phyloP scores from a whole-genome alignment of 2,113 vertebrate genomes.

The Eclectus roratus region DNA sequence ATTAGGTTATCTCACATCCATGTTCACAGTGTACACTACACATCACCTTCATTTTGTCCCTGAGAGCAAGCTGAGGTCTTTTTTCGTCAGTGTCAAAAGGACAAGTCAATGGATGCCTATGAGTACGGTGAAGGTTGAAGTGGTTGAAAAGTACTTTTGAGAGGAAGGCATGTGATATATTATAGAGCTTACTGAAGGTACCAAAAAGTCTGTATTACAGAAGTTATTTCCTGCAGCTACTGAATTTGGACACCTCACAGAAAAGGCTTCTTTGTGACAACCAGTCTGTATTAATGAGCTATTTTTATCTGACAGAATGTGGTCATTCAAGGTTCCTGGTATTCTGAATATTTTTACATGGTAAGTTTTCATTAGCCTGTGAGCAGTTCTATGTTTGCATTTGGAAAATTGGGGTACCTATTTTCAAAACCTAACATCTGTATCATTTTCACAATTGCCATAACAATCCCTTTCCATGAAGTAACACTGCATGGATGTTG shows the following conservation, averaged over 20 bases:
- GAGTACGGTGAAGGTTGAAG: neutral
- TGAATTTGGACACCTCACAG: neutral
- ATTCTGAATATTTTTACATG: conserved; percentile 44
- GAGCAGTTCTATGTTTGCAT: conserved; percentile 38
- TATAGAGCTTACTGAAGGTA: neutral
- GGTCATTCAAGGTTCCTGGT: conserved; percentile 33
- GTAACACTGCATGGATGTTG: neutral
- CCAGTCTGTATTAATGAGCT: conserved; percentile 33
- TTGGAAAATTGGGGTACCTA: conserved; percentile 10
- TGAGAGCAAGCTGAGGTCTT: neutral
- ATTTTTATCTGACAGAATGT: conserved; percentile 44
- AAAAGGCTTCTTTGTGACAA: conserved; percentile 39
- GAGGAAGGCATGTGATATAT: neutral
- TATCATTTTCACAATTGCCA: conserved; percentile 44
- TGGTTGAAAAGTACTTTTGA: neutral
- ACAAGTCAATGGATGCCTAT: neutral
- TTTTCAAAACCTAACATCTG: conserved; percentile 54
- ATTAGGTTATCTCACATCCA: neutral
- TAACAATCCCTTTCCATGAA: conserved; percentile 8
- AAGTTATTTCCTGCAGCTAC: conserved; percentile 10
- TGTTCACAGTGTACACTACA: neutral
- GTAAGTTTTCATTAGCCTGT: conserved; percentile 27
- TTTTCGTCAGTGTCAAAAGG: neutral
- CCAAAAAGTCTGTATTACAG: neutral
- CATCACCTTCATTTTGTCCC: neutral